phyloP scores from a whole-genome alignment of 2,888 invertebrate genomes.

The Nemotelus nigrinus region DNA sequence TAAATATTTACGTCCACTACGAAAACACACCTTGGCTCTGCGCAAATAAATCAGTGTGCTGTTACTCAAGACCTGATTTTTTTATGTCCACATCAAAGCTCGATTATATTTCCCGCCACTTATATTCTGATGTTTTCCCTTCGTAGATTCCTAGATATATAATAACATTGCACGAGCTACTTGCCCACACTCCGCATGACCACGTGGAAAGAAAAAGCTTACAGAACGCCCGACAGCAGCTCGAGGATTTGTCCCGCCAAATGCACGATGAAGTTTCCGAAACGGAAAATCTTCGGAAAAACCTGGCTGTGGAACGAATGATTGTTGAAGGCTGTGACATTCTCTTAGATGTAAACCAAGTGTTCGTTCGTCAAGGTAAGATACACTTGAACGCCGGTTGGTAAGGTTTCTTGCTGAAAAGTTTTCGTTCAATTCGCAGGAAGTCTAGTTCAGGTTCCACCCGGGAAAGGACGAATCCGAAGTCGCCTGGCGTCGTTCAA shows the following conservation, averaged over 20 bases:
- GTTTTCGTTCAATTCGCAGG: conserved; percentile 65
- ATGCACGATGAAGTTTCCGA: conserved; percentile 77
- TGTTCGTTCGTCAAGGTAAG: conserved; percentile 88
- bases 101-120: not conserved
- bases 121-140: not conserved
- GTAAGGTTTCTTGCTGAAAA: conserved; percentile 32
- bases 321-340: conserved; percentile 95
- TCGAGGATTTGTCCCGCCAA: conserved; percentile 79
- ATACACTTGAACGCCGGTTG: conserved; percentile 1
- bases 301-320: conserved; percentile 91
- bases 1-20: too few species aligned
- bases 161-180: conserved; percentile 86
- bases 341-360: conserved; percentile 90
- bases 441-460: conserved; percentile 78
- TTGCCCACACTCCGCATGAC: conserved; percentile 93
- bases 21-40: too few species aligned
- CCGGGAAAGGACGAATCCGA: conserved; percentile 67
- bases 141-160: conserved; percentile 88
- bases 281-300: conserved; percentile 90
- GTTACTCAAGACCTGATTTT: too few species aligned
- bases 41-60: too few species aligned
- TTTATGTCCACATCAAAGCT: too few species aligned
- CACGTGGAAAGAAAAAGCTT: conserved; percentile 91
- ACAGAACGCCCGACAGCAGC: conserved; percentile 85
- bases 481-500: conserved; percentile 71